These are phyloP conservation scores for Mastacembelus armatus DNA, from an alignment of 2,797 vertebrate genomes.

Conservation along the genomic window DNA sequence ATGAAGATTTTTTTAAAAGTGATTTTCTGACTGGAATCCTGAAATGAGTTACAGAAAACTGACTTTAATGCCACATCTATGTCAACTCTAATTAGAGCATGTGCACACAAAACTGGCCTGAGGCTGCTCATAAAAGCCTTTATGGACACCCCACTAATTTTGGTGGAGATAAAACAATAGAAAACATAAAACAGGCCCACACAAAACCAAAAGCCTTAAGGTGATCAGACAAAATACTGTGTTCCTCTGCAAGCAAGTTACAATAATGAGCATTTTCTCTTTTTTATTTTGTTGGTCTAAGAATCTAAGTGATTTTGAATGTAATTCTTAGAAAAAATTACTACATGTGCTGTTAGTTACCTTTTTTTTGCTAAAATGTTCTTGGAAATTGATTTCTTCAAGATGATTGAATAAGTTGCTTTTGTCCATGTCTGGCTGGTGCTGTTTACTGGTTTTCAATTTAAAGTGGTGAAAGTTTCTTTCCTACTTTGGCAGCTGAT, in stretches of 20 bases:
- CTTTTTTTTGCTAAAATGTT: conserved; percentile 2
- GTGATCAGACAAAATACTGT: not conserved
- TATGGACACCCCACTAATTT: conserved; percentile 4
- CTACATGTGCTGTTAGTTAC: not conserved
- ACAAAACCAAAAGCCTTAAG: not conserved
- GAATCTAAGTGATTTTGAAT: not conserved
- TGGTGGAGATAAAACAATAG: conserved; percentile 14
- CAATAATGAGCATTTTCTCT: not conserved
- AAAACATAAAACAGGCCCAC: not conserved
- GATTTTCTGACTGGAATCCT: not conserved
- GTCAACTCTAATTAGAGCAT: conserved; percentile 34
- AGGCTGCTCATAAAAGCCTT: conserved; percentile 28
- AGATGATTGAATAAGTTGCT: conserved; percentile 26
- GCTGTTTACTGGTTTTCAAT: conserved; percentile 24
- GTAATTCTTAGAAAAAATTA: not conserved
- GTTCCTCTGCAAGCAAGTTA: conserved; percentile 3
- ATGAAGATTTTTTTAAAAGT: not conserved
- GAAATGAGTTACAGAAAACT: conserved; percentile 13
- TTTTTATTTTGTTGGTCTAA: not conserved
- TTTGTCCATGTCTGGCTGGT: conserved; percentile 25
- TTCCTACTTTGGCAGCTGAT: conserved; percentile 9
- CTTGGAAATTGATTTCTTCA: conserved; percentile 26
- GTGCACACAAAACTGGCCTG: conserved; percentile 10
- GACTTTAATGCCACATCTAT: too few relatives aligned
- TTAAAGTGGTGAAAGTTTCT: conserved; percentile 19